Conservation (phyloP, 1,140 invertebrate genomes). For the Hycleus cichorii region DNA sequence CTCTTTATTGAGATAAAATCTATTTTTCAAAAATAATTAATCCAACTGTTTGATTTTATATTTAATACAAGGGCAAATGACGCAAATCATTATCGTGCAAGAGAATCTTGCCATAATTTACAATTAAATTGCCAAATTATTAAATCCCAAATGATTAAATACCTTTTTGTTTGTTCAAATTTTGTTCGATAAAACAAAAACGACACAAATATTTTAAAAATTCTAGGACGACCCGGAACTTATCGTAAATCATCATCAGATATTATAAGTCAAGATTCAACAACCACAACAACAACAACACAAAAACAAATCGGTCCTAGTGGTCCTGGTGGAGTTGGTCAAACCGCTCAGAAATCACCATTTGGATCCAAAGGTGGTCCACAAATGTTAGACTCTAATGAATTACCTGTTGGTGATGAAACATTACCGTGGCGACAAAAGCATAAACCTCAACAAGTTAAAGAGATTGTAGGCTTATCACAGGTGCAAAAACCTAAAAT, state of each 20-base stretch:
- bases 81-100: neutral
- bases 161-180: no score
- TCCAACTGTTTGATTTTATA: neutral
- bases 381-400: conserved; percentile 39
- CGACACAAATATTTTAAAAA: neutral
- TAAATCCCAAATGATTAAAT: no score
- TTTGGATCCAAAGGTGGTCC: conserved; percentile 21
- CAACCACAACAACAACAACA: neutral
- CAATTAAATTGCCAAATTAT: no score
- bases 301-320: conserved; percentile 6
- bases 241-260: conserved; percentile 25
- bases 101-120: neutral
- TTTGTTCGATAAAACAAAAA: neutral
- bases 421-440: conserved; percentile 45
- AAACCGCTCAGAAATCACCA: conserved; percentile 10
- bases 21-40: neutral
- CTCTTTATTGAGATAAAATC: no score
- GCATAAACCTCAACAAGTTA: conserved; percentile 2
- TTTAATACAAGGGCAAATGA: neutral
- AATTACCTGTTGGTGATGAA: conserved; percentile 46
- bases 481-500: conserved; percentile 8
- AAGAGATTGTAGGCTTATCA: conserved; percentile 10
- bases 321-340: conserved; percentile 10
- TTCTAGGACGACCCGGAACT: conserved; percentile 29
- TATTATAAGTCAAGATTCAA: conserved; percentile 15